Conservation (phyloP, 1,140 invertebrate genomes). For the Bombus superbus region DNA sequence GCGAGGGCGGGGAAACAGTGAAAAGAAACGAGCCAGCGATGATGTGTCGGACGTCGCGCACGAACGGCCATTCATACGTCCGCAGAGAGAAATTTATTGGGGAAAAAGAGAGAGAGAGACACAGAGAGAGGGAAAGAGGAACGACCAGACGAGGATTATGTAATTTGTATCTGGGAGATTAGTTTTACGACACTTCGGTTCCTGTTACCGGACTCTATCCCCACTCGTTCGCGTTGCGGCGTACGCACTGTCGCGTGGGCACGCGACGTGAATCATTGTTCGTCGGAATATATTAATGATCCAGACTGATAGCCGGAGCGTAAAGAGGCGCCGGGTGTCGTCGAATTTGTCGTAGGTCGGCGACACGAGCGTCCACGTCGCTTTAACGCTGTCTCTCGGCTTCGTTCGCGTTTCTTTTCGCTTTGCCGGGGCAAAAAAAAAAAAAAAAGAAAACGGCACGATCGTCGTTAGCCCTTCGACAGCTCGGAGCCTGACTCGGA, state of each 20-base stretch:
- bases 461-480: fast-evolving
- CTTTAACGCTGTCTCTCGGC: not conserved
- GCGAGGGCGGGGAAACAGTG: not conserved
- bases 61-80: slow-evolving; percentile 34
- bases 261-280: slow-evolving; percentile 65
- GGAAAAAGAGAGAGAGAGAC: not conserved
- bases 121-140: slow-evolving; percentile 9
- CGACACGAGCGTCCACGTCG: not conserved
- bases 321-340: slow-evolving; percentile 20
- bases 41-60: slow-evolving; percentile 6
- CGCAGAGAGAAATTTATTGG: slow-evolving; percentile 32
- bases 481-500: fast-evolving
- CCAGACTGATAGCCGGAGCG: slow-evolving; percentile 44
- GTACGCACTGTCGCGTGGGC: slow-evolving; percentile 39
- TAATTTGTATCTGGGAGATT: slow-evolving; percentile 70
- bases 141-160: slow-evolving; percentile 64
- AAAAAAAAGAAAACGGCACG: no score
- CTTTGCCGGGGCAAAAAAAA: no score
- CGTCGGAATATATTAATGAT: slow-evolving; percentile 62
- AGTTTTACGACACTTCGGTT: slow-evolving; percentile 67
- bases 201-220: slow-evolving; percentile 35
- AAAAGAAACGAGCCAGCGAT: slow-evolving; percentile 15
- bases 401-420: not conserved
- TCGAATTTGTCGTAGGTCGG: slow-evolving; percentile 55
- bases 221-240: not conserved